phyloP scores from a whole-genome alignment of 2,888 invertebrate species.

The Phytoseiulus persimilis region DNA sequence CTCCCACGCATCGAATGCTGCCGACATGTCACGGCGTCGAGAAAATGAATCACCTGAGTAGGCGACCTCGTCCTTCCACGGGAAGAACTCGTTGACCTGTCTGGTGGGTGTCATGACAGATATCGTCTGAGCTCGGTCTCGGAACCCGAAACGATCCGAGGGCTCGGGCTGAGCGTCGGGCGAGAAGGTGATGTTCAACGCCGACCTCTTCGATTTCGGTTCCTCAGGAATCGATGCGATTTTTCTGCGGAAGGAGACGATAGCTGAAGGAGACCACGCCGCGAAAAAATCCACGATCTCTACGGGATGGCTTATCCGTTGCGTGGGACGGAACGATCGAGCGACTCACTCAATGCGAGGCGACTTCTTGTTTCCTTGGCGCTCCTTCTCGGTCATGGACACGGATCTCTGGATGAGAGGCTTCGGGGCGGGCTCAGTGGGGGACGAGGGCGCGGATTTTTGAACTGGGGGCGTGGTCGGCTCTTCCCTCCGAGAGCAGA shows the following conservation, averaged over 20 bases:
- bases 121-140: slow-evolving; percentile 70
- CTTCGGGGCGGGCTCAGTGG: slow-evolving; percentile 32
- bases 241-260: slow-evolving; percentile 7
- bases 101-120: slow-evolving; percentile 69
- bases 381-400: slow-evolving; percentile 27
- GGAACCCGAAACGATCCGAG: slow-evolving; percentile 43
- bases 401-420: slow-evolving; percentile 23
- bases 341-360: slow-evolving; percentile 16
- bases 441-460: slow-evolving; percentile 24
- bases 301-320: too few species aligned
- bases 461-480: background rate
- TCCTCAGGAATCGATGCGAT: slow-evolving; percentile 48
- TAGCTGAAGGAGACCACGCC: background rate
- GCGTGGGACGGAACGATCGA: background rate
- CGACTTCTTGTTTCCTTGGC: slow-evolving; percentile 8
- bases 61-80: slow-evolving; percentile 36
- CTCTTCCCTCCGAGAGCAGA: background rate
- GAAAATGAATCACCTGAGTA: slow-evolving; percentile 24
- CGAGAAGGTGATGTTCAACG: background rate
- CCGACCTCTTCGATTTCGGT: slow-evolving; percentile 33
- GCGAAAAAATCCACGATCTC: background rate
- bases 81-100: slow-evolving; percentile 47
- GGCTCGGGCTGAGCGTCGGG: slow-evolving; percentile 35
- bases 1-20: too few species aligned
- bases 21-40: too few species aligned